Base-by-base conservation (phyloP, 92 coral and sea anemone genomes). In the Nematostella vectensis region DNA sequence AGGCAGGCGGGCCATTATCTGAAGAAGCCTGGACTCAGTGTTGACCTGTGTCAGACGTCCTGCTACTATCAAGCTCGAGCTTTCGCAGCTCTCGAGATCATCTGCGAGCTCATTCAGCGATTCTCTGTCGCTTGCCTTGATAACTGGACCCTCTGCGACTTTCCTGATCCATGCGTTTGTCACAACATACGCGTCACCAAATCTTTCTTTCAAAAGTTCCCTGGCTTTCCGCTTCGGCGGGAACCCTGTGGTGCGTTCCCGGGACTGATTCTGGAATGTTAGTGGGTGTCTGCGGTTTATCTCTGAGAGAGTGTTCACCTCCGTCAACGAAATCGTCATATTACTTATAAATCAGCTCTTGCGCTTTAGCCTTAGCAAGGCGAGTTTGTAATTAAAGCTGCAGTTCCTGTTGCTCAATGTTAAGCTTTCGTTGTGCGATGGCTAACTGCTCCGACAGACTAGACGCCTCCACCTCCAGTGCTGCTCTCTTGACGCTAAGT, bases 161-260 rank as follows among this genome's bases (percentile, higher is more conserved):
- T n/a, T n/a, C n/a, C n/a, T n/a, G n/a, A n/a, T n/a, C n/a, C n/a
- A n/a, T 3, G 81, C 81, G 28, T 75, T 61, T 0, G 81, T 25
- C 47, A 75, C 60, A 16, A 67, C 27, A 15, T 60, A 75, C 31
- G 29, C 33, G 21, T 75, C 75, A 9, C 82, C 75, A 17, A 59
- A 67, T 0, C 70, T 47, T 29, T 59, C 45, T 47, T 75, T 49
- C 38, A 75, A 48, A 15, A 75, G 64, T 40, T 36, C 40, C 59
- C 55, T 53, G 22, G 81, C 81, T 39, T 44, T 53, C 11, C 22
- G 8, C n/a, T n/a, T n/a, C n/a, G n/a, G n/a, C n/a, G n/a, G n/a
- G n/a, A n/a, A n/a, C n/a, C n/a, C n/a, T n/a, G n/a, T n/a, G n/a
- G n/a, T n/a, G n/a, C n/a, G n/a, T n/a, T n/a, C n/a, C n/a, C n/a